These are phyloP conservation scores for Pristionchus entomophagus DNA, from an alignment of 2,888 invertebrate genomes.

Conservation along the genomic window DNA sequence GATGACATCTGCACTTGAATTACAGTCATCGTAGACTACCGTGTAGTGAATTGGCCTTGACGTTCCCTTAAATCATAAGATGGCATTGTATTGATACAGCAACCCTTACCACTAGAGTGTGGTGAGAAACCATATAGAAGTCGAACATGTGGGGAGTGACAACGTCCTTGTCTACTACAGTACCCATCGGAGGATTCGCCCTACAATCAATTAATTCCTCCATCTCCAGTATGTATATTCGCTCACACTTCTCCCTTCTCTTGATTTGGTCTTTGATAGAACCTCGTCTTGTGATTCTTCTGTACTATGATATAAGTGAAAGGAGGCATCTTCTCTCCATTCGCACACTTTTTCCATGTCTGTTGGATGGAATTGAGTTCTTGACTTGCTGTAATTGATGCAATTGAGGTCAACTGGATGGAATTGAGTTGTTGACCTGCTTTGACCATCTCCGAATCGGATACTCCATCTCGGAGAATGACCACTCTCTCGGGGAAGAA, in stretches of 20 bases:
- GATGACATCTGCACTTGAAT: slow-evolving; percentile 96
- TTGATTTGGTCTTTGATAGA: slow-evolving; percentile 35
- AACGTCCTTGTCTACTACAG: slow-evolving; percentile 53
- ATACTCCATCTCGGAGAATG: slow-evolving; percentile 61
- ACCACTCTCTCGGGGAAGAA: slow-evolving; percentile 55
- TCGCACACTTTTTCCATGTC: neutral
- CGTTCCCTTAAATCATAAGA: slow-evolving; percentile 82
- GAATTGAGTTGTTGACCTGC: slow-evolving; percentile 45
- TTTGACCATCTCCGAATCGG: slow-evolving; percentile 58
- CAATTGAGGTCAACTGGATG: slow-evolving; percentile 18
- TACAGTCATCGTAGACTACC: slow-evolving; percentile 99
- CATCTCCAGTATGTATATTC: neutral
- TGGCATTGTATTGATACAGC: neutral
- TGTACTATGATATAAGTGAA: slow-evolving; percentile 63
- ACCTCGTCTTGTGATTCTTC: slow-evolving; percentile 59
- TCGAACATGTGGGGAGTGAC: slow-evolving; percentile 83
- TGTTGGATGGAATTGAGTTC: slow-evolving; percentile 45
- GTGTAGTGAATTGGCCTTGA: slow-evolving; percentile 99
- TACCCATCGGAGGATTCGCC: slow-evolving; percentile 56
- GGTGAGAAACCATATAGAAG: slow-evolving; percentile 91
- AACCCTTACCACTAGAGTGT: slow-evolving; percentile 47
- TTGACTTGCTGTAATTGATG: slow-evolving; percentile 42
- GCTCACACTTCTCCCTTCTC: neutral
- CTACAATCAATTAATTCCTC: neutral
- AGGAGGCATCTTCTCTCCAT: slow-evolving; percentile 39